These are phyloP conservation scores for Stegodyphus dumicola DNA, from an alignment of 1,140 invertebrate species.

Conservation along the genomic window DNA sequence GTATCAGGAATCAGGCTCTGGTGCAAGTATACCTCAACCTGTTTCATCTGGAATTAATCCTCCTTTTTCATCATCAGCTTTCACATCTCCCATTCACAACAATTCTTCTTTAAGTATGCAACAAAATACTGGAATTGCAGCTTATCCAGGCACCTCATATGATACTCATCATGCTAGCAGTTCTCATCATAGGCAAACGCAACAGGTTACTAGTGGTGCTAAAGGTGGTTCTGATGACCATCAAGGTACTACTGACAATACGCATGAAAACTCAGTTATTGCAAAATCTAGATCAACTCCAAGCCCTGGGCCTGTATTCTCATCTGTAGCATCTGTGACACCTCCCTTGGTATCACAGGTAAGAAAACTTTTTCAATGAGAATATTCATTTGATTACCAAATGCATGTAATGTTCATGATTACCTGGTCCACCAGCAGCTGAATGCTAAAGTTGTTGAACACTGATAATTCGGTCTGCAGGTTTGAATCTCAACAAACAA, in stretches of 20 bases:
- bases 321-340: conserved; percentile 50
- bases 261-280: conserved; percentile 22
- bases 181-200: conserved; percentile 15
- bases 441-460: no score
- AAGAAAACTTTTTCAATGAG: neutral
- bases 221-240: conserved; percentile 12
- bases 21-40: neutral
- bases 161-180: conserved; percentile 13
- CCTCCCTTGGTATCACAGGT: conserved; percentile 53
- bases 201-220: neutral
- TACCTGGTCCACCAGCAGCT: no score
- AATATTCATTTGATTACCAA: no score
- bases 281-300: conserved; percentile 40
- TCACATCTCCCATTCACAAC: conserved; percentile 49
- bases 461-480: no score
- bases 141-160: conserved; percentile 44
- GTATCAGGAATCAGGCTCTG: conserved; percentile 34
- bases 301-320: conserved; percentile 43
- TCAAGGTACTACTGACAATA: conserved; percentile 13
- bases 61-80: conserved; percentile 42
- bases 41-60: conserved; percentile 31
- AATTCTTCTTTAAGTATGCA: conserved; percentile 15
- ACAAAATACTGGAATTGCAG: conserved; percentile 23
- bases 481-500: no score
- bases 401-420: no score